These are phyloP conservation scores for Araneus ventricosus DNA, from an alignment of 1,140 invertebrate species.

Conservation along the genomic window DNA sequence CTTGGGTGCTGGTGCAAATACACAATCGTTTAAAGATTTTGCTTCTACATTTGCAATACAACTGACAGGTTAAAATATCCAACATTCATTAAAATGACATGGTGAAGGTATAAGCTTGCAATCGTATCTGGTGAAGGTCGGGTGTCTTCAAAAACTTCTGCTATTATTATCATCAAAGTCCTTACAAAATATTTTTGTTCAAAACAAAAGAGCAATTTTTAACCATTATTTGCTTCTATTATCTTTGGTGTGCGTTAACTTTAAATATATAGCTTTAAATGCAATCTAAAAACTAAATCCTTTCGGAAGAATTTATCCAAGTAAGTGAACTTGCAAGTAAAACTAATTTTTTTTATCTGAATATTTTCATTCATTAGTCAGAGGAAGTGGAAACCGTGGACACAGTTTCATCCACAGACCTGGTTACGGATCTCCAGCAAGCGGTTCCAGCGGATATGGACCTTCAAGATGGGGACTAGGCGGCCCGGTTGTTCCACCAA, in stretches of 20 bases:
- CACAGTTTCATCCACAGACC: conserved; percentile 75
- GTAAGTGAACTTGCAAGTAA: not conserved
- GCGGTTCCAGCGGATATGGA: conserved; percentile 31
- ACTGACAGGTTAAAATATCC: not conserved
- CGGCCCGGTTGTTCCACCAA: conserved; percentile 41
- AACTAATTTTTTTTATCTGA: not conserved
- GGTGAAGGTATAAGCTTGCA: conserved; percentile 60
- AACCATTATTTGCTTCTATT: no score
- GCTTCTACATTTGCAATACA: not conserved
- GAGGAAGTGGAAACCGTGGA: conserved; percentile 69
- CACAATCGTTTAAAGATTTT: not conserved
- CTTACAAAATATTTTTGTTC: no score
- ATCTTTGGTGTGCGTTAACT: no score
- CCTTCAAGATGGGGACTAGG: conserved; percentile 69
- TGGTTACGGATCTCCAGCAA: conserved; percentile 48
- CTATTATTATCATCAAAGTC: not conserved
- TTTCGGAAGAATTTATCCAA: not conserved
- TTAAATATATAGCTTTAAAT: not conserved
- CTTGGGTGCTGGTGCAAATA: conserved; percentile 27
- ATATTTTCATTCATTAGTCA: conserved; percentile 21
- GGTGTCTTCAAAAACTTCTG: not conserved
- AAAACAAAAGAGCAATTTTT: no score
- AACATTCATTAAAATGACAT: not conserved
- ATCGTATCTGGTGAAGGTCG: conserved; percentile 65
- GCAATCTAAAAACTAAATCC: not conserved